Percentiles rank a stretch among this genome's conserved stretches.
phyloP scores from a whole-genome alignment of 2,888 invertebrate species.

The Bembecia ichneumoniformis region DNA sequence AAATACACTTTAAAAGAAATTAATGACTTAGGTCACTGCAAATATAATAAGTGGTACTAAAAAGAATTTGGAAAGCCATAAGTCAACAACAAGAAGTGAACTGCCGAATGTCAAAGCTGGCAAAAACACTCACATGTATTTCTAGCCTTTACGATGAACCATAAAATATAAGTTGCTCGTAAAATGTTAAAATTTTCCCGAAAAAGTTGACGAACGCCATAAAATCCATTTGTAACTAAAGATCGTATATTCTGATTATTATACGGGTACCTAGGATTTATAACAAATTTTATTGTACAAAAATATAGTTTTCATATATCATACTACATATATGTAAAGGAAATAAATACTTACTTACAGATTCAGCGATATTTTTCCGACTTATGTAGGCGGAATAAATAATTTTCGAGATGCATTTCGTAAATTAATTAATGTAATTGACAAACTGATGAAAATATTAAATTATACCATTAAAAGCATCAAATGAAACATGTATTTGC shows the following conservation, averaged over 20 bases:
- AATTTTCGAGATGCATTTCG: too few species aligned
- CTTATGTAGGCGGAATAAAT: too few species aligned
- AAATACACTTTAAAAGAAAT: too few species aligned
- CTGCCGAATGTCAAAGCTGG: slow-evolving; percentile 29
- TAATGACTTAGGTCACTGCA: too few species aligned
- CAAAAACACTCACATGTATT: slow-evolving; percentile 44
- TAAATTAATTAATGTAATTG: too few species aligned
- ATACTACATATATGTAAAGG: too few species aligned
- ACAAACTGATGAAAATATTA: not conserved
- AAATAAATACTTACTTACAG: too few species aligned
- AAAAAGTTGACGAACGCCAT: slow-evolving; percentile 18
- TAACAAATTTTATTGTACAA: too few species aligned
- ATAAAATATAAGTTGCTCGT: slow-evolving; percentile 50
- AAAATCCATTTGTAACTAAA: not conserved
- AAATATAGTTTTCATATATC: too few species aligned
- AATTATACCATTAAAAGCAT: not conserved
- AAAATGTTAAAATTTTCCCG: slow-evolving; percentile 40
- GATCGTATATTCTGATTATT: too few species aligned
- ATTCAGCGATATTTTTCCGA: too few species aligned
- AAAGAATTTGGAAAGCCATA: slow-evolving; percentile 29
- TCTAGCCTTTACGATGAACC: slow-evolving; percentile 45
- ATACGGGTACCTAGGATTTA: too few species aligned
- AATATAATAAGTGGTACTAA: slow-evolving; percentile 6
- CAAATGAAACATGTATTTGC: not conserved
- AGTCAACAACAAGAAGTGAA: slow-evolving; percentile 30